Evolutionary conservation across 2,797 vertebrate genomes (phyloP).

Genomic region (Nothura maculosa): DNA sequence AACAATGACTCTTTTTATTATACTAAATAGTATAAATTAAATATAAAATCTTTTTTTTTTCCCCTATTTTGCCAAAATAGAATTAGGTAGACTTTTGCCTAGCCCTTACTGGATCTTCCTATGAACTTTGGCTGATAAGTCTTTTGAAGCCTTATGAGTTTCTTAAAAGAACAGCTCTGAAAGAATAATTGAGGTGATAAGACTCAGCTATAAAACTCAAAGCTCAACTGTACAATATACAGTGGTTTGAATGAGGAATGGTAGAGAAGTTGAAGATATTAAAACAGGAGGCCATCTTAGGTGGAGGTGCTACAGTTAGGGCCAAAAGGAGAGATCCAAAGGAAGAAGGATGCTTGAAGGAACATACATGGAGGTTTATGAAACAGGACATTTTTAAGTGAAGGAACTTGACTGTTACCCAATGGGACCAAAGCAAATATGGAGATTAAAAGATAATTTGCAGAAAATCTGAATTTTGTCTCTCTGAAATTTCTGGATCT

Average conservation of each 20-base stretch:
- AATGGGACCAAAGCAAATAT: neutral
- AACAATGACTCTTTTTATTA: neutral
- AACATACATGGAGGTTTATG: neutral
- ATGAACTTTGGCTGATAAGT: conserved; percentile 50
- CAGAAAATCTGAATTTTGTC: neutral
- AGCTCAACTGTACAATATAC: neutral
- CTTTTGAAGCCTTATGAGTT: conserved; percentile 38
- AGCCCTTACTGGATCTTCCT: conserved; percentile 14
- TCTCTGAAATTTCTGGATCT: neutral
- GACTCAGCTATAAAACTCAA: neutral
- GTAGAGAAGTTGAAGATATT: neutral
- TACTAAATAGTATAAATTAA: neutral
- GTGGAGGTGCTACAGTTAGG: neutral
- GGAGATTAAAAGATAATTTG: neutral
- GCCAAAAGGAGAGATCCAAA: neutral
- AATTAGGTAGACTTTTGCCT: neutral
- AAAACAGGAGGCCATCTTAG: neutral
- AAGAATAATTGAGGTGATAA: neutral
- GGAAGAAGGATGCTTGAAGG: neutral
- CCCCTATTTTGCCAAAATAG: conserved; percentile 7
- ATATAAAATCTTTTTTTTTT: neutral
- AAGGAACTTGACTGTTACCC: neutral
- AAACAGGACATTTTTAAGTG: neutral
- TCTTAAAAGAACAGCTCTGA: conserved; percentile 41
- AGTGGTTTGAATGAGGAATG: neutral